Conservation (phyloP, 2,797 vertebrate genomes). For the Muscicapa comitata region DNA sequence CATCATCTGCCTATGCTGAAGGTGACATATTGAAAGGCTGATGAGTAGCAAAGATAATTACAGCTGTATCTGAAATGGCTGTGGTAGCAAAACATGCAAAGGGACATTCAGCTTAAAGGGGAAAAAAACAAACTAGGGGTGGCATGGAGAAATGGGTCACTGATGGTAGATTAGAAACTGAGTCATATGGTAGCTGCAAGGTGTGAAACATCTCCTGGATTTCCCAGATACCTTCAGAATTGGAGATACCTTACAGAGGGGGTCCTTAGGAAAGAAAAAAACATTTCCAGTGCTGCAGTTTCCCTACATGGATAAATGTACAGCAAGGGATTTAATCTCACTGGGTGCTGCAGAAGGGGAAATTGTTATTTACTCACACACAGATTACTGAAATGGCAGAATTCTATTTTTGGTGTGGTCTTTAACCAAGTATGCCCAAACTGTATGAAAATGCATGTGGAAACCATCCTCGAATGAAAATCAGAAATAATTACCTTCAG, state of each 20-base stretch:
- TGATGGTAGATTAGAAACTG: background rate
- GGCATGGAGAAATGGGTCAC: background rate
- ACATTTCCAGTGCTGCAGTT: background rate
- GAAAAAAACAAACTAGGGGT: rapidly evolving
- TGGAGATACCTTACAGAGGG: background rate
- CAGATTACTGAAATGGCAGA: background rate
- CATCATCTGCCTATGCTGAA: background rate
- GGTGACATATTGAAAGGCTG: background rate
- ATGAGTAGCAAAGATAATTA: background rate
- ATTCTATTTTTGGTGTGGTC: background rate
- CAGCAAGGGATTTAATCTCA: background rate
- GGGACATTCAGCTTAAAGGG: background rate
- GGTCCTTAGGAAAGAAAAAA: background rate
- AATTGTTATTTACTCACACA: background rate
- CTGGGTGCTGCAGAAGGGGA: background rate
- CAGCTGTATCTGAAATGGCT: background rate
- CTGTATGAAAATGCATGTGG: background rate
- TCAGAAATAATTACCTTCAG: background rate
- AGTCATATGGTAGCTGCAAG: background rate
- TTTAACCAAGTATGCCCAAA: background rate
- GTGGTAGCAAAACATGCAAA: background rate
- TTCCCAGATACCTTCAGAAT: background rate
- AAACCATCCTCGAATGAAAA: background rate
- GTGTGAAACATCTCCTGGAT: background rate
- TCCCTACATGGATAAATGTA: background rate